Percentiles rank a stretch among this genome's conserved stretches.
phyloP scores from a whole-genome alignment of 2,113 vertebrate genomes.

The Acrocephalus kingi region DNA sequence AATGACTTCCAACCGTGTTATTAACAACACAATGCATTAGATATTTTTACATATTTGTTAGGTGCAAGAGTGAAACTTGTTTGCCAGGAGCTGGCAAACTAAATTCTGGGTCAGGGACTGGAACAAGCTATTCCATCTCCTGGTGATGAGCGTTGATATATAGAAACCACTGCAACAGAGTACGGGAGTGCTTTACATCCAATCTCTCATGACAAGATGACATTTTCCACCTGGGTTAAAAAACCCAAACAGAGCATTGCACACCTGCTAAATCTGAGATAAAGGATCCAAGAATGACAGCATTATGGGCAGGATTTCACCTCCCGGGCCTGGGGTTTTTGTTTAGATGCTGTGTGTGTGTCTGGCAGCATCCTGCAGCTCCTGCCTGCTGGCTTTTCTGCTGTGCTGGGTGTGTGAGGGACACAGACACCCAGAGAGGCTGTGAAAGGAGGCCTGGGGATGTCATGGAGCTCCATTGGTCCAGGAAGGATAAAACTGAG shows the following conservation, averaged over 20 bases:
- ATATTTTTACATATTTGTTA: not conserved
- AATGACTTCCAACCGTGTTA: not conserved
- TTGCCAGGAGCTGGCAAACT: constrained; percentile 14
- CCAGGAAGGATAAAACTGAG: not conserved
- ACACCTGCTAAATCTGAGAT: constrained; percentile 24
- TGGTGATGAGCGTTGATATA: not conserved
- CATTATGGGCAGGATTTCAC: not conserved
- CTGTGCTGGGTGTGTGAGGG: not conserved
- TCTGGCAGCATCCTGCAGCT: not conserved
- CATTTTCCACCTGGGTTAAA: constrained; percentile 29
- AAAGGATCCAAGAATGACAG: not conserved
- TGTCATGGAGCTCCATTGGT: not conserved
- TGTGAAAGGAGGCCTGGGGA: not conserved
- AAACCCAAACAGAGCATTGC: not conserved
- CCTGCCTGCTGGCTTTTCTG: not conserved
- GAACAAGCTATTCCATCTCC: not conserved
- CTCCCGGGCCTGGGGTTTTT: not conserved
- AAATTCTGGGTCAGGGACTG: not conserved
- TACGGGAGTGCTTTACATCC: not conserved
- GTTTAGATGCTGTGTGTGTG: accelerated
- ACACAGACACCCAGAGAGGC: not conserved
- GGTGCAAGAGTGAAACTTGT: not conserved
- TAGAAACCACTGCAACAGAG: not conserved
- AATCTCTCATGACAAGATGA: constrained; percentile 5
- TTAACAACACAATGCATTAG: not conserved